A percentile compares a stretch with the other conserved stretches of the same genome.
Evolutionary conservation across 2,888 invertebrate species (phyloP).

Genomic region (Oligia latruncula): DNA sequence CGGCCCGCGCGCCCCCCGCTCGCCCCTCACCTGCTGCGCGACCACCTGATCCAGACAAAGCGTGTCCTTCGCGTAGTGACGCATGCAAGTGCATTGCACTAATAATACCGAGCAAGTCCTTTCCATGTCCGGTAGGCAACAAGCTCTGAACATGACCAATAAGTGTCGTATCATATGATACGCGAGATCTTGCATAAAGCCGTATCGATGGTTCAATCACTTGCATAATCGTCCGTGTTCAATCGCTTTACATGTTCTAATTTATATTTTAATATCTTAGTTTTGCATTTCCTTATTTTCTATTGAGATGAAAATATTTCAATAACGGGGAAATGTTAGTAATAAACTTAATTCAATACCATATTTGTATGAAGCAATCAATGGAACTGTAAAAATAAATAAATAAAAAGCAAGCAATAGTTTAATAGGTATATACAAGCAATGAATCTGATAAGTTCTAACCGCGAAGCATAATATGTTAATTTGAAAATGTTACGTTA

Average conservation of each 20-base stretch:
- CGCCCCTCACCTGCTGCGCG: slow-evolving; percentile 71
- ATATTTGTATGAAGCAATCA: slow-evolving; percentile 32
- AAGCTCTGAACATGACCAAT: slow-evolving; percentile 61
- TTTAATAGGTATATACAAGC: neutral
- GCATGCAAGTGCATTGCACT: slow-evolving; percentile 89
- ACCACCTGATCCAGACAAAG: slow-evolving; percentile 89
- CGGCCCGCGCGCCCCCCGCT: slow-evolving; percentile 44
- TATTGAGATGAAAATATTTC: slow-evolving; percentile 48
- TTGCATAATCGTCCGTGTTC: slow-evolving; percentile 52
- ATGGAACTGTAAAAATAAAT: slow-evolving; percentile 27
- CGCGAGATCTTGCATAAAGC: slow-evolving; percentile 54
- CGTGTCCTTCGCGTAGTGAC: slow-evolving; percentile 88
- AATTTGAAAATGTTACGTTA: neutral
- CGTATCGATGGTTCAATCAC: slow-evolving; percentile 47
- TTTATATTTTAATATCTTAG: slow-evolving; percentile 57
- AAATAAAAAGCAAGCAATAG: slow-evolving; percentile 9
- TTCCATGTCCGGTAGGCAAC: slow-evolving; percentile 84
- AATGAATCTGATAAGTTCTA: slow-evolving; percentile 5
- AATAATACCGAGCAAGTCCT: slow-evolving; percentile 81
- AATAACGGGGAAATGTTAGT: slow-evolving; percentile 39
- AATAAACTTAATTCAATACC: slow-evolving; percentile 18
- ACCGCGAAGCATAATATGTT: neutral
- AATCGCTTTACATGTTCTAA: slow-evolving; percentile 48
- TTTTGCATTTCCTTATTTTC: slow-evolving; percentile 57
- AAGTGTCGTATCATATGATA: slow-evolving; percentile 51